A percentile compares a stretch with the other conserved stretches of the same genome.
phyloP scores from a whole-genome alignment of 2,113 vertebrate species.

The Garra rufa region DNA sequence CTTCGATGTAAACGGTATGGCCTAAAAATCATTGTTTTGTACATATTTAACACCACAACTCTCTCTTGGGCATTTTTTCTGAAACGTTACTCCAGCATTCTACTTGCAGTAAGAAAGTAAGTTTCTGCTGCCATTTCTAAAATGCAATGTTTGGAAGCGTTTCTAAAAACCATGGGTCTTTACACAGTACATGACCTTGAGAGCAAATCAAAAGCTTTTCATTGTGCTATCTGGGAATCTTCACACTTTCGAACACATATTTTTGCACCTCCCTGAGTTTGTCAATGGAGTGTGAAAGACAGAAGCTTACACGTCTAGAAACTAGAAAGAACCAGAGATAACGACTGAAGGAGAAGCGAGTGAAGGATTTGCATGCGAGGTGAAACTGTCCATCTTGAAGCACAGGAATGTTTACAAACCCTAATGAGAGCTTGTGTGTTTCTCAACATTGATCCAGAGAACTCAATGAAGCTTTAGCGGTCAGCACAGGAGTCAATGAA shows the following conservation, averaged over 20 bases:
- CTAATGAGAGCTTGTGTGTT: not conserved
- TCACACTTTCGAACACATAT: slow-evolving; percentile 26
- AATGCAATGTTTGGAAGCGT: not conserved
- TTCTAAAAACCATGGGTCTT: not conserved
- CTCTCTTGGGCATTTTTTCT: not conserved
- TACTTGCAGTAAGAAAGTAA: not conserved
- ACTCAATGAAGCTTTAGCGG: not conserved
- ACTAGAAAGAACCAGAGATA: slow-evolving; percentile 1
- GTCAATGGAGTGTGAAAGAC: slow-evolving; percentile 44
- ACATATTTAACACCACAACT: not conserved
- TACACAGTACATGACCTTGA: slow-evolving; percentile 11
- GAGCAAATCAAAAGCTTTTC: not conserved
- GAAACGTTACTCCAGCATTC: not conserved
- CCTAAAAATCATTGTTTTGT: not conserved
- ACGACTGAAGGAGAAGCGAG: not conserved
- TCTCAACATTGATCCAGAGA: slow-evolving; percentile 17
- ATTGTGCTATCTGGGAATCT: slow-evolving; percentile 30
- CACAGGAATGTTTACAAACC: not conserved
- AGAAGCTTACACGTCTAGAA: not conserved
- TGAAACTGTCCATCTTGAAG: slow-evolving; percentile 50
- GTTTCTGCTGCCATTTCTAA: not conserved
- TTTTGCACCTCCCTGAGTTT: slow-evolving; percentile 44
- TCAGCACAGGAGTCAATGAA: not conserved
- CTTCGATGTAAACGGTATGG: not conserved
- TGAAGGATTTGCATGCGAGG: slow-evolving; percentile 36